These are phyloP conservation scores for Lasioglossum figueresi DNA, from an alignment of 2,888 invertebrate species.

Conservation along the genomic window DNA sequence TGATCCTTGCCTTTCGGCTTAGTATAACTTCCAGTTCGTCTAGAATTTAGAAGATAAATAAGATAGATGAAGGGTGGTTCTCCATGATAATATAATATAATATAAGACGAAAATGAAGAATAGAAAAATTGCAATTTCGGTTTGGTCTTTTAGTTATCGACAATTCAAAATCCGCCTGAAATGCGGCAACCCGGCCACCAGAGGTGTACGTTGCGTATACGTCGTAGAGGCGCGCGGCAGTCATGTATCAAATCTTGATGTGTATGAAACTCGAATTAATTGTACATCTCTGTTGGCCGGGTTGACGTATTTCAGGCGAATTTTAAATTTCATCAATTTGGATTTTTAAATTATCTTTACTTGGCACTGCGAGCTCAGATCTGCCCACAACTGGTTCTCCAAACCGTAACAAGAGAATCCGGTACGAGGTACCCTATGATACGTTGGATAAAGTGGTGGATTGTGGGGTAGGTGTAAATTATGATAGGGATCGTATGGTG, in stretches of 20 bases:
- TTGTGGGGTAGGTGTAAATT: constrained; percentile 86
- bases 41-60: no score
- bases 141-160: neutral
- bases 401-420: constrained; percentile 84
- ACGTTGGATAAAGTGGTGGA: constrained; percentile 86
- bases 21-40: no score
- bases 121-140: neutral
- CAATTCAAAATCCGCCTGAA: neutral
- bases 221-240: no score
- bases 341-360: constrained; percentile 72
- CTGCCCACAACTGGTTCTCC: constrained; percentile 85
- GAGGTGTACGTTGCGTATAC: no score
- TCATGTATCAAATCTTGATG: no score
- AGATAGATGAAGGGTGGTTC: no score
- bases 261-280: no score
- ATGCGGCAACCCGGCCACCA: neutral
- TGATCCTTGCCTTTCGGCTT: no score
- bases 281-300: no score
- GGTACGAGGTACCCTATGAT: constrained; percentile 83
- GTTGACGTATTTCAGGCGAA: no score
- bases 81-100: no score
- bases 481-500: constrained; percentile 86
- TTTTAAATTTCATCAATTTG: neutral
- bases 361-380: constrained; percentile 85
- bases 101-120: no score